Conservation (phyloP, 2,797 vertebrate genomes). For the Halcyon badia region DNA sequence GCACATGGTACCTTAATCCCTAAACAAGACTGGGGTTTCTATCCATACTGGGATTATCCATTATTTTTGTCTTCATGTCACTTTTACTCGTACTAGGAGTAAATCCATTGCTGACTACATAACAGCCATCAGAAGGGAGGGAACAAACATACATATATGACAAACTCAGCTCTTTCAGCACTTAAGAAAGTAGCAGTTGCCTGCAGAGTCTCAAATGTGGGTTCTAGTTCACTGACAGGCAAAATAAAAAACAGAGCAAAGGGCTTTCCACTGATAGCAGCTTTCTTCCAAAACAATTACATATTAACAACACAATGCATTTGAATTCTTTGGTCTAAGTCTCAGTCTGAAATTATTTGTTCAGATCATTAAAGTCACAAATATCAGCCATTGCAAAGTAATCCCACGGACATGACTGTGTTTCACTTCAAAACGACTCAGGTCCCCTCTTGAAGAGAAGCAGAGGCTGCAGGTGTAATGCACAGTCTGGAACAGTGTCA, state of each 20-base stretch:
- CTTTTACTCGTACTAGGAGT: neutral
- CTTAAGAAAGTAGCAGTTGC: neutral
- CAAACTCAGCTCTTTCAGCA: neutral
- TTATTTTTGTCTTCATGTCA: neutral
- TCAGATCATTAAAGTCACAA: neutral
- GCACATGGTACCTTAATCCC: neutral
- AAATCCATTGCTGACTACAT: neutral
- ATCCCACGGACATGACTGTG: neutral
- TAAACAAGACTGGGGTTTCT: neutral
- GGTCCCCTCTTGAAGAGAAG: neutral
- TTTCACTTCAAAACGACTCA: neutral
- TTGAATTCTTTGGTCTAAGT: neutral
- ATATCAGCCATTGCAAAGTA: neutral
- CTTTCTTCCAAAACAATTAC: neutral
- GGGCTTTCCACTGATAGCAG: neutral
- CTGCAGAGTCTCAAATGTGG: neutral
- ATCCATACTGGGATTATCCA: neutral
- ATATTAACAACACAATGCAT: neutral
- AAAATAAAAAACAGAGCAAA: neutral
- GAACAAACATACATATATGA: neutral
- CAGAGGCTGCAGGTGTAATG: neutral
- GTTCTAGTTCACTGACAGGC: neutral
- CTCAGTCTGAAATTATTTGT: neutral
- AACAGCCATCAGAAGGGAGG: neutral
- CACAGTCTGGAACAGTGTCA: neutral